Evolutionary conservation across 2,797 vertebrate genomes (phyloP), one percentile per base, ranked within the genome.

Genomic region (Ataeniobius toweri): DNA sequence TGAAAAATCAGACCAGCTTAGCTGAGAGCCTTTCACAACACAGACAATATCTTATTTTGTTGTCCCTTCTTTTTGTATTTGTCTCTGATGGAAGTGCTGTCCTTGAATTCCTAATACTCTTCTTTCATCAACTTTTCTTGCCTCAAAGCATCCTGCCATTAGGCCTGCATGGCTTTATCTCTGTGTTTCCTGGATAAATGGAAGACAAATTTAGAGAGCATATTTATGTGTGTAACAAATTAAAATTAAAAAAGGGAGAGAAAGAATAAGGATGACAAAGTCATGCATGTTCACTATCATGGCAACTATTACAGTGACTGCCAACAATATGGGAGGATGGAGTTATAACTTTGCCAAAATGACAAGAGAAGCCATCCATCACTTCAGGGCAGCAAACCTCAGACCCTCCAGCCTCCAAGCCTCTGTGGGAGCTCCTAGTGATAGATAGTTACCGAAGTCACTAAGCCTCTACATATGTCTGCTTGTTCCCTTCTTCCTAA

Each of bases 361-460:
- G 18, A 76, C 0, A 46, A 55, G 53, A 84, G 68, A 83, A 83
- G 82, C 41, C 67, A 39, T 83, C 71, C 75, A 59, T 16, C 6
- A 61, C 36, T 75, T 71, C 22, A n/a, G 1, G 58, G 78, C 68
- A 63, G n/a, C 26, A 76, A 74, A 78, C 0, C 74, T 76, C n/a
- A 71, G 69, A 77, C 74, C 24, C 75, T 50, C 28, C 58, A 65
- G 1, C 31, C 46, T 55, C 59, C n/a, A 51, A 5, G 39, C 6
- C 0, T 79, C 56, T 50, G 28, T 31, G 61, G 77, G 61, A 76
- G 76, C 5, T 76, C 56, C 41, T 1, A 65, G 76, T 91, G 89
- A 91, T 89, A 84, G 75, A 73, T 73, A 72, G 88, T 90, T 90
- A 80, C 88, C 92, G 93, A 90, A 91, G 91, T 89, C 91, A 88